A percentile compares a stretch with the other conserved stretches of the same genome.
phyloP scores from a whole-genome alignment of 1,140 invertebrate species.

The Sinonovacula constricta region DNA sequence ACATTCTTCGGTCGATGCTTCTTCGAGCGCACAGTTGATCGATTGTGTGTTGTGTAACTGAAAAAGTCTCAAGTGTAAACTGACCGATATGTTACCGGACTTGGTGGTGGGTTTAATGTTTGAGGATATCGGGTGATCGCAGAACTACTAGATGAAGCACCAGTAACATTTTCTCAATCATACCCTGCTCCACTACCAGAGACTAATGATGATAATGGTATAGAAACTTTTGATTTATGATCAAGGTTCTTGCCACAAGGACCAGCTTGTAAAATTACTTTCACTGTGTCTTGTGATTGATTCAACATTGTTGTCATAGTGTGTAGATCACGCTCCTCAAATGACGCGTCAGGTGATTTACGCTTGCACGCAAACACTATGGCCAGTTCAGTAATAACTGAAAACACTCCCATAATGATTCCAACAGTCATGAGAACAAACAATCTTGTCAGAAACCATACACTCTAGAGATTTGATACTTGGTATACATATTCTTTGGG shows the following conservation, averaged over 20 bases:
- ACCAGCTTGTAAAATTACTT: constrained; percentile 16
- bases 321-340: constrained; percentile 50
- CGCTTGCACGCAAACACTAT: constrained; percentile 72
- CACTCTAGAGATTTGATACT: too few relatives aligned
- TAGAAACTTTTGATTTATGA: constrained; percentile 30
- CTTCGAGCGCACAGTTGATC: constrained; percentile 73
- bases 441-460: too few relatives aligned
- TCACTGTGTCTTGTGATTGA: constrained; percentile 15
- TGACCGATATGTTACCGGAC: constrained; percentile 85
- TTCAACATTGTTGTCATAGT: constrained; percentile 63
- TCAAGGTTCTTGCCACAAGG: constrained; percentile 35
- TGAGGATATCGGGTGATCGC: constrained; percentile 85
- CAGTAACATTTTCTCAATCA: constrained; percentile 89
- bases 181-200: constrained; percentile 78
- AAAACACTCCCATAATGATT: constrained; percentile 71
- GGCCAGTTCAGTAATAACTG: constrained; percentile 67
- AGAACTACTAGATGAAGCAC: constrained; percentile 87
- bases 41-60: constrained; percentile 71
- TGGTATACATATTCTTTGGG: too few relatives aligned
- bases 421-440: constrained; percentile 71
- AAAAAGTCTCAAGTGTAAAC: constrained; percentile 72
- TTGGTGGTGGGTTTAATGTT: constrained; percentile 93
- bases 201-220: constrained; percentile 61
- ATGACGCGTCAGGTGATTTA: constrained; percentile 60
- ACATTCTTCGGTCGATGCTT: constrained; percentile 84